Base-by-base conservation (phyloP, 2,113 vertebrate species). In the Corynorhinus townsendii region DNA sequence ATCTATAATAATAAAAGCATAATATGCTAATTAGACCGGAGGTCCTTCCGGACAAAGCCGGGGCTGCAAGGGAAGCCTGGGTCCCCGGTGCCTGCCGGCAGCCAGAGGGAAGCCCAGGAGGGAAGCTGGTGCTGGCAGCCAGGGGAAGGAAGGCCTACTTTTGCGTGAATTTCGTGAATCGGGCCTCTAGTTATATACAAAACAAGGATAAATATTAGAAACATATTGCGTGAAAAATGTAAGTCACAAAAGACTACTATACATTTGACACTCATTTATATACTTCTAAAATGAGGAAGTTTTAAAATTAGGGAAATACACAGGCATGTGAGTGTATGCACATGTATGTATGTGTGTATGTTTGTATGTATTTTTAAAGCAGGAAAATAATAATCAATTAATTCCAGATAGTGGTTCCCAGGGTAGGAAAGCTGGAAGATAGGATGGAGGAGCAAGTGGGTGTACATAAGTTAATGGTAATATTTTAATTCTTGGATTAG, bases 221-320 rank as follows among this genome's bases (percentile, higher is more conserved):
- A 82, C 17, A 69, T 10, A 54, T 14, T 75, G 11, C 95, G 28
- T 79, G 35, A 49, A 83, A 87, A 72, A 54, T 45, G n/a, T n/a
- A 81, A 64, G 15, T 85, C 77, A 81, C 43, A 72, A 83, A 87
- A 85, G 35, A 81, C 49, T 59, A 64, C 5, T 28, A 49, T 72
- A 80, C 9, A 75, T 75, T 54, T 68, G 38, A 76, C 11, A 62
- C 6, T 89, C 43, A 64, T 47, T 85, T 91, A 90, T 17, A 45
- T 76, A 85, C 40, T 75, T 90, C 86, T 75, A 95, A 82, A 71
- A 35, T 7, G 49, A 92, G 40, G 59, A 96, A 75, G 68, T 62
- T 62, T 62, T 62, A 62, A 62, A 62, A 62, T 40, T 54, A 75
- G 75, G 62, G 62, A 91, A 83, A 83, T 10, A 89, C 2, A 86